Evolutionary conservation across 2,113 vertebrate genomes (phyloP).

Genomic region (Dromiciops gliroides): DNA sequence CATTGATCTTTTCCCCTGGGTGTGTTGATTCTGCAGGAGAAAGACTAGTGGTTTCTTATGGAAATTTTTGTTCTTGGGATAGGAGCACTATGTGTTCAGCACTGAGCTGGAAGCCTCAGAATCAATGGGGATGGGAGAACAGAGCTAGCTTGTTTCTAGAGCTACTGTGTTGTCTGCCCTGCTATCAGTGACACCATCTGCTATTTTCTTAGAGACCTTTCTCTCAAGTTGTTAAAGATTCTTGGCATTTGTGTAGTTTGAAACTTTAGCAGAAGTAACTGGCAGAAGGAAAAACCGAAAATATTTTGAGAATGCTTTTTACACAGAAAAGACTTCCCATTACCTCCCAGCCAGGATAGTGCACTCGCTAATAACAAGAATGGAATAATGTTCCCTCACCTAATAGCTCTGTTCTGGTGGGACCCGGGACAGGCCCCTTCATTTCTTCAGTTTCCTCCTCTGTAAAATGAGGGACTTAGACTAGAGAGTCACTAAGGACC

Average conservation of each 20-base stretch:
- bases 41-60: neutral
- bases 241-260: neutral
- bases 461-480: neutral
- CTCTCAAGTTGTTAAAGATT: neutral
- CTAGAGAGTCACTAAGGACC: neutral
- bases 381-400: fast-evolving
- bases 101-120: neutral
- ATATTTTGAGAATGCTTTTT: constrained; percentile 46
- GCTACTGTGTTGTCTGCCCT: neutral
- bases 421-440: neutral
- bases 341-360: neutral
- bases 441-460: neutral
- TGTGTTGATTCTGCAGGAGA: neutral
- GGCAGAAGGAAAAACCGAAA: constrained; percentile 42
- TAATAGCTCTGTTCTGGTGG: too few relatives aligned
- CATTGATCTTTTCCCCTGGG: neutral
- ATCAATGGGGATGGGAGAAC: neutral
- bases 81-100: neutral
- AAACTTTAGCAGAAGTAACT: constrained; percentile 18
- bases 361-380: neutral
- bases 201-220: neutral
- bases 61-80: neutral
- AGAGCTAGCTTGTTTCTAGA: neutral
- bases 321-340: neutral
- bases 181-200: constrained; percentile 1